Evolutionary conservation across 92 coral and sea anemone genomes (phyloP).

Genomic region (Galaxea fascicularis): DNA sequence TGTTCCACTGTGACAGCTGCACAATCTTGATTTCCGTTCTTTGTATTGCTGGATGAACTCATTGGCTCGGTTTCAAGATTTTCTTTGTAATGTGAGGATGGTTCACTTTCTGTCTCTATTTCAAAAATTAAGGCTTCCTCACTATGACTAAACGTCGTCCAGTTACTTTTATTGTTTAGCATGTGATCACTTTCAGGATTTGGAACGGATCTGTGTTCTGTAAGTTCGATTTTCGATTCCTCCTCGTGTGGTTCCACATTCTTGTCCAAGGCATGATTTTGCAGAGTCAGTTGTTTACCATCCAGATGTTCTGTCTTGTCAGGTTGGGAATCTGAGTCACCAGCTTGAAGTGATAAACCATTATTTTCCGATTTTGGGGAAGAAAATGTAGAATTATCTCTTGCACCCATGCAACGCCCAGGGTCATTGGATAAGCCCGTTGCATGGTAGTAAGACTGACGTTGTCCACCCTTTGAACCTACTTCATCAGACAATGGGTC

Average conservation of each 20-base stretch:
- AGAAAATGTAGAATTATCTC: neutral
- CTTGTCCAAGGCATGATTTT: neutral
- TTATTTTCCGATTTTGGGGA: neutral
- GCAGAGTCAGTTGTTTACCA: neutral
- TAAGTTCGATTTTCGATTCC: neutral
- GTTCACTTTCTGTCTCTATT: slow-evolving; percentile 33
- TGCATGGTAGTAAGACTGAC: neutral
- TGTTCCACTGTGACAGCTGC: neutral
- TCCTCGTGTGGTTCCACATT: neutral
- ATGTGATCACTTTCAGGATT: neutral
- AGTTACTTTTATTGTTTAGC: neutral
- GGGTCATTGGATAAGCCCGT: neutral
- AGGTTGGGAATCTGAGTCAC: neutral
- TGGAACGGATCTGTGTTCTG: neutral
- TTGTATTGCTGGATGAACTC: neutral
- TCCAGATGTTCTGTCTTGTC: neutral
- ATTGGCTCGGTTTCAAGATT: neutral
- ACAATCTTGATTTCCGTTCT: neutral
- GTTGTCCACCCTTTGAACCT: neutral
- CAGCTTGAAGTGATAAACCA: neutral
- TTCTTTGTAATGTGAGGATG: neutral
- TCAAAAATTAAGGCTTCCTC: slow-evolving; percentile 39
- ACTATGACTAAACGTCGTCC: slow-evolving; percentile 32
- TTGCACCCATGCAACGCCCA: neutral
- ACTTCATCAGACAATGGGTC: neutral